Conservation (phyloP, 1,140 invertebrate species). For the Drosophila tropicalis region DNA sequence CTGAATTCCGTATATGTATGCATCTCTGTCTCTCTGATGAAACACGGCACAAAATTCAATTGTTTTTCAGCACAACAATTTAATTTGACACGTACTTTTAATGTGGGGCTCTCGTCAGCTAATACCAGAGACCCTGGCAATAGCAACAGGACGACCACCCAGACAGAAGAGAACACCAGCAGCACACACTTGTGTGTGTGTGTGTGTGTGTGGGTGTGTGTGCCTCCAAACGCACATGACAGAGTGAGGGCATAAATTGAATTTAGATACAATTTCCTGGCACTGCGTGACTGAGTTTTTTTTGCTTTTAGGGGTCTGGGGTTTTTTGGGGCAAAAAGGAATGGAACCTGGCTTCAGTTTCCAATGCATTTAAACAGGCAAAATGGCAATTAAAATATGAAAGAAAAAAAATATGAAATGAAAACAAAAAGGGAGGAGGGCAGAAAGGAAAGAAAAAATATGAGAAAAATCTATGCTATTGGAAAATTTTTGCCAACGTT, state of each 20-base stretch:
- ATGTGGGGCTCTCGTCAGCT: slow-evolving; percentile 62
- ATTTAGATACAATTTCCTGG: slow-evolving; percentile 81
- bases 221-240: background rate
- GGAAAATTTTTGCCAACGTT: slow-evolving; percentile 40
- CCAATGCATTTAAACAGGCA: slow-evolving; percentile 19
- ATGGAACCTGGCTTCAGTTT: slow-evolving; percentile 15
- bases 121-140: slow-evolving; percentile 47
- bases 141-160: slow-evolving; percentile 13
- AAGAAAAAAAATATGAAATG: background rate
- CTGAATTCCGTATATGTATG: background rate
- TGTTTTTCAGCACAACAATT: slow-evolving; percentile 77
- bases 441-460: background rate
- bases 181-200: slow-evolving; percentile 21
- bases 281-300: slow-evolving; percentile 64
- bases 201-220: slow-evolving; percentile 32
- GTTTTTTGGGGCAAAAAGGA: background rate
- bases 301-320: background rate
- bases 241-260: slow-evolving; percentile 71
- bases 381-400: slow-evolving; percentile 56
- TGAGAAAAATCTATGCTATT: slow-evolving; percentile 36
- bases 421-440: background rate
- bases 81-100: slow-evolving; percentile 81
- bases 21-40: slow-evolving; percentile 41
- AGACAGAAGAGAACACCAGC: slow-evolving; percentile 14
- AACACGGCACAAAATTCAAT: slow-evolving; percentile 74